Conservation (phyloP, 2,797 vertebrate genomes). For the Hemitrygon akajei region DNA sequence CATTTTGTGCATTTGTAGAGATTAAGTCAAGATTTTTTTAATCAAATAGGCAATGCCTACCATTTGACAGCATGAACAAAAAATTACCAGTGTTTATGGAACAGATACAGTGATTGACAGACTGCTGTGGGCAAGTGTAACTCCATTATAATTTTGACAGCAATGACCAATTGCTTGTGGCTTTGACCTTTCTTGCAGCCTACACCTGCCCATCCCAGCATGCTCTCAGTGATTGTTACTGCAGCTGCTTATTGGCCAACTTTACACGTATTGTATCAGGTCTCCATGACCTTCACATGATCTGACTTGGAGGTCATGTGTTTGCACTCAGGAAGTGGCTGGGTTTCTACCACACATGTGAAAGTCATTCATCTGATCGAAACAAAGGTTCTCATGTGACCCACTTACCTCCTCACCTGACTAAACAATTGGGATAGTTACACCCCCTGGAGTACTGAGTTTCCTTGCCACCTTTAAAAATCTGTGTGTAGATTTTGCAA, state of each 20-base stretch:
- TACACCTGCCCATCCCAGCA: slow-evolving; percentile 33
- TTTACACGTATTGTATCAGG: not conserved
- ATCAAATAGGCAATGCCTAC: not conserved
- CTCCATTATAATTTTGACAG: not conserved
- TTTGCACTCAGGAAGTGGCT: slow-evolving; percentile 19
- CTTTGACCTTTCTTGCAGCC: slow-evolving; percentile 24
- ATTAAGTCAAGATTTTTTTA: not conserved
- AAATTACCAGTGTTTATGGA: not conserved
- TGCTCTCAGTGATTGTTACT: not conserved
- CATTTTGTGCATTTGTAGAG: not conserved
- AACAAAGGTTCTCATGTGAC: not conserved
- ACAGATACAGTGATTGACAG: not conserved
- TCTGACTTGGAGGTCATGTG: slow-evolving; percentile 23
- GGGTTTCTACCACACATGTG: slow-evolving; percentile 14
- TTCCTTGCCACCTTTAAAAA: slow-evolving; percentile 4
- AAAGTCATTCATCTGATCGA: slow-evolving; percentile 23
- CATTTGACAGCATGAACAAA: not conserved
- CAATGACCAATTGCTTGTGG: not conserved
- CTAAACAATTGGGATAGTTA: not conserved
- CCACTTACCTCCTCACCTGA: slow-evolving; percentile 1
- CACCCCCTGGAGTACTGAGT: not conserved
- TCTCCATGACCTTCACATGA: not conserved
- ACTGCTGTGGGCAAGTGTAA: not conserved
- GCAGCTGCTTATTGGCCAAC: slow-evolving; percentile 11
- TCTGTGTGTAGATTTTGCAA: not conserved